phyloP scores from a whole-genome alignment of 2,113 vertebrate genomes.

The Dicerorhinus sumatrensis region DNA sequence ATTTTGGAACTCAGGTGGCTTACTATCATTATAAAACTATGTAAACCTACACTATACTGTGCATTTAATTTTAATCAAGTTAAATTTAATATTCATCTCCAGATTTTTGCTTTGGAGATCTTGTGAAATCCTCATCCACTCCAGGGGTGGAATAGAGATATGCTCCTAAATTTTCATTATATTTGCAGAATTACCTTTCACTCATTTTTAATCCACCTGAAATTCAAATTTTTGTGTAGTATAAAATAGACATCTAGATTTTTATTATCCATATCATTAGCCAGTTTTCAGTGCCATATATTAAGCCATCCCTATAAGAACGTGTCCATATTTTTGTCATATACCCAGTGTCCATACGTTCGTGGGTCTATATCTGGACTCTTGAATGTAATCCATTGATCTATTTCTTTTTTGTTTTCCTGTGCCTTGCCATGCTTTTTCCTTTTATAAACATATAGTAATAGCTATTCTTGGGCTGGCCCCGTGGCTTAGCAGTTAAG shows the following conservation, averaged over 20 bases:
- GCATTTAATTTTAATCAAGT: neutral
- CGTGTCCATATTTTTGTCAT: neutral
- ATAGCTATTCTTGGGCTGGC: neutral
- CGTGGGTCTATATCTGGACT: neutral
- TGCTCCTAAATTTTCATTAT: neutral
- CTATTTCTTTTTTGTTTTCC: neutral
- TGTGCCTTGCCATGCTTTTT: neutral
- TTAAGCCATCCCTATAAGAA: neutral
- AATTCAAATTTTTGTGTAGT: neutral
- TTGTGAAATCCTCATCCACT: neutral
- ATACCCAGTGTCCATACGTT: neutral
- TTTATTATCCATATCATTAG: neutral
- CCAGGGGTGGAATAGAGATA: fast-evolving
- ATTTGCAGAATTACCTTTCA: neutral
- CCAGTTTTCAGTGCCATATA: neutral
- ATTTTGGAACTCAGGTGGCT: neutral
- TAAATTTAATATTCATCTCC: neutral
- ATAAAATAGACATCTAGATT: neutral
- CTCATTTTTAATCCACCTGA: neutral
- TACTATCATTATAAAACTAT: neutral
- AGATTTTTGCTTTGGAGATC: neutral
- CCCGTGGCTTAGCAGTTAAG: no score
- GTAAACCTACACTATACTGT: neutral
- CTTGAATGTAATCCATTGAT: neutral
- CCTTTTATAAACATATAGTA: neutral